Evolutionary conservation across 1,140 invertebrate genomes (phyloP).

Genomic region (Anoplolepis gracilipes): DNA sequence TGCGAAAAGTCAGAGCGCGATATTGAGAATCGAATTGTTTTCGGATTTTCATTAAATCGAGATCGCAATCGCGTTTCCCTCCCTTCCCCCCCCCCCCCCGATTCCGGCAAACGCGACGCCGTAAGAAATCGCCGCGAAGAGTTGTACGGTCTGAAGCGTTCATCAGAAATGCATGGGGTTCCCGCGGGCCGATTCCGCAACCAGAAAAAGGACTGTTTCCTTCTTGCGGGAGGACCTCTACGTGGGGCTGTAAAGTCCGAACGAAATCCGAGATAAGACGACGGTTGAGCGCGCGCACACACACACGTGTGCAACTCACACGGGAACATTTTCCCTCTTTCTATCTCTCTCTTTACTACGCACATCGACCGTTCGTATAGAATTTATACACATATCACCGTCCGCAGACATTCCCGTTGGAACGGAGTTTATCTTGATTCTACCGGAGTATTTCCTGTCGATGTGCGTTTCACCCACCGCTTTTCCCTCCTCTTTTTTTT

Average conservation of each 20-base stretch:
- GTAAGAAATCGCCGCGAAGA: constrained; percentile 45
- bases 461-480: constrained; percentile 70
- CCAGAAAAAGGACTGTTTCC: constrained; percentile 72
- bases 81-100: no score
- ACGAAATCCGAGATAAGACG: constrained; percentile 83
- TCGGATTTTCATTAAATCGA: constrained; percentile 81
- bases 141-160: constrained; percentile 67
- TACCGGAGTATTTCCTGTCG: constrained; percentile 76
- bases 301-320: constrained; percentile 33
- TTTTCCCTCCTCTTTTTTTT: constrained; percentile 36
- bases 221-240: constrained; percentile 59
- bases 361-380: constrained; percentile 59
- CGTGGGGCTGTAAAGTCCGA: constrained; percentile 74
- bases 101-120: constrained; percentile 58
- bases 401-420: constrained; percentile 37
- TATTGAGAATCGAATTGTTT: constrained; percentile 69
- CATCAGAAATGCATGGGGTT: constrained; percentile 85
- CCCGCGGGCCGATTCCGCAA: constrained; percentile 63
- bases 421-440: constrained; percentile 68
- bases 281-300: constrained; percentile 54
- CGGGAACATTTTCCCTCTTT: constrained; percentile 12
- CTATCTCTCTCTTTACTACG: neutral
- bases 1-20: constrained; percentile 35
- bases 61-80: constrained; percentile 83
- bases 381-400: constrained; percentile 62